Percentiles rank a stretch among this genome's conserved stretches.
These are phyloP conservation scores for Anguilla japonica DNA, from an alignment of 2,113 vertebrate genomes.

Conservation along the genomic window DNA sequence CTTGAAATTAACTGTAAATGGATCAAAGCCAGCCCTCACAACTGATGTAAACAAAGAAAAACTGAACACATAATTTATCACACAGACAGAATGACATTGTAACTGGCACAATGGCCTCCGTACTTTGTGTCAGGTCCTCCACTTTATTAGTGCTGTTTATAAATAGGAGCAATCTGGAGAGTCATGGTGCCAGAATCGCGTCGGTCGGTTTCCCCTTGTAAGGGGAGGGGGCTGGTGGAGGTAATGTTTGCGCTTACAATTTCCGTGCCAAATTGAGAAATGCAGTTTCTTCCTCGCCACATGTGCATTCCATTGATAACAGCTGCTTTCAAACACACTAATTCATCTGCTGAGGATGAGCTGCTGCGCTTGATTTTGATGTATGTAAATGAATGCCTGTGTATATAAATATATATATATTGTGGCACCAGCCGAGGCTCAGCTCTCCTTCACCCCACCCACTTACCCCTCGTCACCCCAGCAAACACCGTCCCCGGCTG, in stretches of 20 bases:
- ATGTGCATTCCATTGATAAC: slow-evolving; percentile 47
- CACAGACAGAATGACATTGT: not conserved
- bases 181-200: slow-evolving; percentile 18
- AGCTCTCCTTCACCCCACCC: no score
- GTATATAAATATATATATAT: no score
- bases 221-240: slow-evolving; percentile 12
- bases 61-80: slow-evolving; percentile 10
- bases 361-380: slow-evolving; percentile 21
- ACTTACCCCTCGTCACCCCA: no score
- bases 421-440: no score
- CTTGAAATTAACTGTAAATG: slow-evolving; percentile 19
- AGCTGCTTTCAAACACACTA: slow-evolving; percentile 30
- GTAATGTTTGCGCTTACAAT: slow-evolving; percentile 33
- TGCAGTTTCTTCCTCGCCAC: slow-evolving; percentile 30
- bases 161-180: slow-evolving; percentile 29
- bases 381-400: slow-evolving; percentile 1
- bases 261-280: slow-evolving; percentile 38
- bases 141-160: slow-evolving; percentile 30
- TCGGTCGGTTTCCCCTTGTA: slow-evolving; percentile 17
- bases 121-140: slow-evolving; percentile 18
- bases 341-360: slow-evolving; percentile 40
- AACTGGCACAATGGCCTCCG: slow-evolving; percentile 8
- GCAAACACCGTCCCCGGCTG: no score
- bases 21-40: slow-evolving; percentile 14
- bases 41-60: slow-evolving; percentile 10